Evolutionary conservation across 2,113 vertebrate genomes (phyloP).

Genomic region (Myxocyprinus asiaticus): DNA sequence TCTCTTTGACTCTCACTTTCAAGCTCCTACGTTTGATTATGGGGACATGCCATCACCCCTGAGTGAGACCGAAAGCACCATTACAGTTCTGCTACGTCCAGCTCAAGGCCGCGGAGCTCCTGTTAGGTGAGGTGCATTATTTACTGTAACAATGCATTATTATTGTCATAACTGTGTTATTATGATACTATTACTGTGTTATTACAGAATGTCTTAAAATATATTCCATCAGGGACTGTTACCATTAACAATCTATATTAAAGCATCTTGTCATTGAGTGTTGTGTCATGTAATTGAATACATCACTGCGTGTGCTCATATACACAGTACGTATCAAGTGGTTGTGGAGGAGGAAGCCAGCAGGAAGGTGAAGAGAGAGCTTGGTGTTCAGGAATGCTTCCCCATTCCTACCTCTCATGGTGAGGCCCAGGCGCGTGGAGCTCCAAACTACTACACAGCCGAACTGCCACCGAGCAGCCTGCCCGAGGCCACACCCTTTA

Average conservation of each 20-base stretch:
- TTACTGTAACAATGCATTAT: not conserved
- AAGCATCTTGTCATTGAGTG: not conserved
- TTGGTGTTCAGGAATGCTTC: constrained; percentile 88
- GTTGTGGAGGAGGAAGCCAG: constrained; percentile 89
- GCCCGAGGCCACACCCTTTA: constrained; percentile 90
- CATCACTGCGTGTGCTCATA: not conserved
- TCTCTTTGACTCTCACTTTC: constrained; percentile 37
- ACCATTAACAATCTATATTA: not conserved
- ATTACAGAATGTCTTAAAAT: not conserved
- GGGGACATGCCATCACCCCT: constrained; percentile 92
- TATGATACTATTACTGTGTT: no score
- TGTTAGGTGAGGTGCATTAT: constrained; percentile 80
- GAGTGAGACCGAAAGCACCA: constrained; percentile 91
- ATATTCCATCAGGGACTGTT: not conserved
- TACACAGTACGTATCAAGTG: constrained; percentile 90
- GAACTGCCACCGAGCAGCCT: constrained; percentile 92
- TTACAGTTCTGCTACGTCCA: constrained; percentile 91
- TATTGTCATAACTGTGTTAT: no score
- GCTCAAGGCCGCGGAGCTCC: constrained; percentile 94
- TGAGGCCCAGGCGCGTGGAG: constrained; percentile 83
- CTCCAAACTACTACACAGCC: constrained; percentile 89
- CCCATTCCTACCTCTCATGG: constrained; percentile 86
- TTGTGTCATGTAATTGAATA: not conserved
- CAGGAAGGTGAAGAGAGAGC: constrained; percentile 85
- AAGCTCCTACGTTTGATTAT: constrained; percentile 94